Percentiles rank a stretch among this genome's conserved stretches.
Conservation (phyloP, 2,113 vertebrate genomes). For the Rana temporaria region DNA sequence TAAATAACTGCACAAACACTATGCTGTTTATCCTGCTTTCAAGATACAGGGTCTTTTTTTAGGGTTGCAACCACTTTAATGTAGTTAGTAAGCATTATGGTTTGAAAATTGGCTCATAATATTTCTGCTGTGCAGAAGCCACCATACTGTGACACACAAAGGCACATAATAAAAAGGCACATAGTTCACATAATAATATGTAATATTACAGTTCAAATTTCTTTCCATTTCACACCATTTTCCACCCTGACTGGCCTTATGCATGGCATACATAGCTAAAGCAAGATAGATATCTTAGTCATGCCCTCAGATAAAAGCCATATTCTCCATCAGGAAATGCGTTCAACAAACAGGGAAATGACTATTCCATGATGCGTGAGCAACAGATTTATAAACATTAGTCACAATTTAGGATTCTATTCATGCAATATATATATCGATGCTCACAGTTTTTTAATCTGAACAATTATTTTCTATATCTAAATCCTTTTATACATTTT, state of each 20-base stretch:
- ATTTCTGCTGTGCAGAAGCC: too few species aligned
- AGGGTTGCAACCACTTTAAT: too few species aligned
- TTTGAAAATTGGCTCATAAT: too few species aligned
- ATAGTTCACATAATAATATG: too few species aligned
- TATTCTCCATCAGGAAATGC: constrained; percentile 46
- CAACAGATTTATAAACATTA: constrained; percentile 10
- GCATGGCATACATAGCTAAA: constrained; percentile 10
- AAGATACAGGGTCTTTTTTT: too few species aligned
- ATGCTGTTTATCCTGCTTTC: too few species aligned
- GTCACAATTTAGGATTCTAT: neutral
- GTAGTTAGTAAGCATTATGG: too few species aligned
- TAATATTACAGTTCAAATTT: neutral
- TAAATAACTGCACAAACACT: too few species aligned
- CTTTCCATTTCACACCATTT: constrained; percentile 13
- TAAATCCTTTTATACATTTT: neutral
- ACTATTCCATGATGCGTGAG: constrained; percentile 42
- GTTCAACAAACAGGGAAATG: constrained; percentile 19
- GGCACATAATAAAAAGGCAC: too few species aligned
- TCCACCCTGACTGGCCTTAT: constrained; percentile 1
- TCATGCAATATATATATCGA: neutral
- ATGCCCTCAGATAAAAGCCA: constrained; percentile 44
- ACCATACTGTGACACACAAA: too few species aligned
- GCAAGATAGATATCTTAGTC: constrained; percentile 40
- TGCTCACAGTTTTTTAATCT: too few species aligned
- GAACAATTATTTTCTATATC: too few species aligned